Evolutionary conservation across 1,140 invertebrate species (phyloP).

Genomic region (Callitettix versicolor): DNA sequence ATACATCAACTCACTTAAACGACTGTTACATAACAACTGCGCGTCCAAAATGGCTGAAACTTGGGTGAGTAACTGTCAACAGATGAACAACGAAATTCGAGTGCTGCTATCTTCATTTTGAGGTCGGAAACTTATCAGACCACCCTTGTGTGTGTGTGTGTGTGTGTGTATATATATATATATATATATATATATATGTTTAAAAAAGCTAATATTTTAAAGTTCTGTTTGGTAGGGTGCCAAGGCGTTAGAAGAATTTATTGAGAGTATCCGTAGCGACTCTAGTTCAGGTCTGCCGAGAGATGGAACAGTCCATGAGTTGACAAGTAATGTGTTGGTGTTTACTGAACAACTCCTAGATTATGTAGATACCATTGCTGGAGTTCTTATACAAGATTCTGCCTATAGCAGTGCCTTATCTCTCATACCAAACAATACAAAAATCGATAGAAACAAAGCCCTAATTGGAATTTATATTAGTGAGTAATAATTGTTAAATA

Average conservation of each 20-base stretch:
- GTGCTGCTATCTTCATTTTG: too few relatives aligned
- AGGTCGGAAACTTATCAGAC: too few relatives aligned
- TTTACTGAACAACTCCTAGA: constrained; percentile 75
- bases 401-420: constrained; percentile 39
- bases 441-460: constrained; percentile 30
- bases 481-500: constrained; percentile 36
- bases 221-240: constrained; percentile 64
- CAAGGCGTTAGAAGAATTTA: constrained; percentile 85
- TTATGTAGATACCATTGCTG: constrained; percentile 64
- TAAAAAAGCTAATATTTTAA: too few relatives aligned
- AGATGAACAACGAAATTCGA: too few relatives aligned
- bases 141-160: too few relatives aligned
- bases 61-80: too few relatives aligned
- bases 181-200: too few relatives aligned
- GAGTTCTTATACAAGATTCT: constrained; percentile 47
- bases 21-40: too few relatives aligned
- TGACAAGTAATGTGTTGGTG: constrained; percentile 85
- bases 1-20: too few relatives aligned
- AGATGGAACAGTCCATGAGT: constrained; percentile 93
- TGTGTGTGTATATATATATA: too few relatives aligned
- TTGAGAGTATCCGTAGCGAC: constrained; percentile 80
- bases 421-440: constrained; percentile 33
- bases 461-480: constrained; percentile 68
- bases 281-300: constrained; percentile 72
- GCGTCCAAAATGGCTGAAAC: too few relatives aligned